phyloP scores from a whole-genome alignment of 2,888 invertebrate genomes.

The Macrophya alboannulata region DNA sequence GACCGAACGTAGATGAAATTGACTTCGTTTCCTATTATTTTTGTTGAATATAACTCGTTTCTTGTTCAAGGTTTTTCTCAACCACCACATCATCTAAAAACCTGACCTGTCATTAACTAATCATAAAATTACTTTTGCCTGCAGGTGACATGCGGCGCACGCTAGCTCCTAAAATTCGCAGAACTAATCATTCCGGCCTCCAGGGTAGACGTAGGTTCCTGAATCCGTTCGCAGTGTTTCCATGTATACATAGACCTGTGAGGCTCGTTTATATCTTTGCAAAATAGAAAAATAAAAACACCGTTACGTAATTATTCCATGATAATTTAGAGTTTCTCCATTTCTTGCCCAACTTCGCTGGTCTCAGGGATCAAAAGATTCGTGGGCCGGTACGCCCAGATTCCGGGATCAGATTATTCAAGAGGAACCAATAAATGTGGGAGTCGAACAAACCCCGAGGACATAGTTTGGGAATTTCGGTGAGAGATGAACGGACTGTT shows the following conservation, averaged over 20 bases:
- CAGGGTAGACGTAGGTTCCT: not conserved
- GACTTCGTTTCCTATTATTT: not conserved
- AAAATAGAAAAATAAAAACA: not conserved
- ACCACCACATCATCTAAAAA: conserved; percentile 8
- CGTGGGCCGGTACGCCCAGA: not conserved
- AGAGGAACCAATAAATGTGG: not conserved
- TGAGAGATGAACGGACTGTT: conserved; percentile 14
- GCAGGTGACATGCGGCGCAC: conserved; percentile 49
- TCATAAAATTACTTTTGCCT: conserved; percentile 49
- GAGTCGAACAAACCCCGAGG: not conserved
- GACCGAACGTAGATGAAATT: not conserved
- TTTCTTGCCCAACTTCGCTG: not conserved
- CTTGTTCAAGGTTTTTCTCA: conserved; percentile 35
- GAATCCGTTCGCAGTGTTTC: not conserved
- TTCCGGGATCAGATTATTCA: not conserved
- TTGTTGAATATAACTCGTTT: not conserved
- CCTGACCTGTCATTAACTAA: conserved; percentile 40
- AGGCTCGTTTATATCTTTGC: not conserved
- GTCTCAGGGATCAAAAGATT: not conserved
- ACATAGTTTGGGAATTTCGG: not conserved
- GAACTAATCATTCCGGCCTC: conserved; percentile 45
- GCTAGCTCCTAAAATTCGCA: conserved; percentile 34
- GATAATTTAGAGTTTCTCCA: not conserved
- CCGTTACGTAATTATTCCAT: not conserved
- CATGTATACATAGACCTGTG: not conserved